A percentile compares a stretch with the other conserved stretches of the same genome.
Evolutionary conservation across 1,140 invertebrate genomes (phyloP).

Genomic region (Episyrphus balteatus): DNA sequence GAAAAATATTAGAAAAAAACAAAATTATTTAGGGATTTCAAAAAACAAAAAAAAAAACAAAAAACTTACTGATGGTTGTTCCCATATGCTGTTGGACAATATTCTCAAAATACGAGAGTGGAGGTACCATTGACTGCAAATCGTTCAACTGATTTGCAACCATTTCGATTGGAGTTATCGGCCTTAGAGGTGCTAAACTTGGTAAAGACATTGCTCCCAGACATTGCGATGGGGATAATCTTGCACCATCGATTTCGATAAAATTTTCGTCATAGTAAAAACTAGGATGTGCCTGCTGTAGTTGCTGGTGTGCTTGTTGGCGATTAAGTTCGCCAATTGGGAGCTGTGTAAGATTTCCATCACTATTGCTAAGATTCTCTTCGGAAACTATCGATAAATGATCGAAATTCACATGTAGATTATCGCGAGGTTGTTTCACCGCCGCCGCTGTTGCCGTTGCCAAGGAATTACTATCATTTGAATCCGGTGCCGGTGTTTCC

Average conservation of each 20-base stretch:
- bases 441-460: slow-evolving; percentile 31
- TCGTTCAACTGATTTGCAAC: slow-evolving; percentile 33
- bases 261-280: background rate
- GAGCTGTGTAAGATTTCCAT: slow-evolving; percentile 9
- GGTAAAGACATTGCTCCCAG: slow-evolving; percentile 28
- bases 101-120: slow-evolving; percentile 35
- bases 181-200: slow-evolving; percentile 26
- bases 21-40: background rate
- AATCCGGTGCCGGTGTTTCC: background rate
- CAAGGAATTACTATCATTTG: slow-evolving; percentile 34
- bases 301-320: slow-evolving; percentile 18
- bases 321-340: slow-evolving; percentile 5
- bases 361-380: slow-evolving; percentile 49
- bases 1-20: too few species aligned
- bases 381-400: slow-evolving; percentile 63
- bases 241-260: background rate
- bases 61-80: slow-evolving; percentile 7
- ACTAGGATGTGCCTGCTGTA: slow-evolving; percentile 9
- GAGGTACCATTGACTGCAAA: slow-evolving; percentile 27
- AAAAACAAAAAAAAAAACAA: background rate
- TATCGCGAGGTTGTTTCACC: slow-evolving; percentile 15
- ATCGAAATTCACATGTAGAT: slow-evolving; percentile 53
- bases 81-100: slow-evolving; percentile 25
- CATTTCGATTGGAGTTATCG: slow-evolving; percentile 28
- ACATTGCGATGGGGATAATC: slow-evolving; percentile 14